phyloP scores from a whole-genome alignment of 2,797 vertebrate species.

The Philypnodon macrostomus region DNA sequence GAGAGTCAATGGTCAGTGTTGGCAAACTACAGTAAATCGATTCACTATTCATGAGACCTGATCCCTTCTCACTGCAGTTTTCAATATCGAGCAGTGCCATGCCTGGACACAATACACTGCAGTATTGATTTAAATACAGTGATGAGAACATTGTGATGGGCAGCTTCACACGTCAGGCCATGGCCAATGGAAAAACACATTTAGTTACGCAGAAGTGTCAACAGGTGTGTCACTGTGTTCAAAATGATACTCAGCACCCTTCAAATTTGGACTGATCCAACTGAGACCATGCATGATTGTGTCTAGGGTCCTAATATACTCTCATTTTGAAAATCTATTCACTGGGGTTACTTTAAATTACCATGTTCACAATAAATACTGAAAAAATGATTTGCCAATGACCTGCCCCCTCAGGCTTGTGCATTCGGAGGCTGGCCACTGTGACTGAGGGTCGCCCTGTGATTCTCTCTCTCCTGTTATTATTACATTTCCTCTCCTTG shows the following conservation, averaged over 20 bases:
- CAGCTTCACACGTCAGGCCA: slow-evolving; percentile 19
- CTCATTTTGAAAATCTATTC: slow-evolving; percentile 2
- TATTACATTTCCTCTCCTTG: slow-evolving; percentile 76
- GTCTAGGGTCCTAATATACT: slow-evolving; percentile 1
- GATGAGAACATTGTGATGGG: slow-evolving; percentile 20
- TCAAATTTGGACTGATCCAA: slow-evolving; percentile 31
- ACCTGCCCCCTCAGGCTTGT: slow-evolving; percentile 14
- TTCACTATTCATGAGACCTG: background rate
- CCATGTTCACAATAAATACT: background rate
- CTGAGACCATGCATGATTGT: slow-evolving; percentile 23
- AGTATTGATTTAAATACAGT: slow-evolving; percentile 36
- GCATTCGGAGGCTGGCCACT: slow-evolving; percentile 17
- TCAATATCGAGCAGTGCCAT: slow-evolving; percentile 23
- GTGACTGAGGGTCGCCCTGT: slow-evolving; percentile 46
- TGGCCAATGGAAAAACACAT: slow-evolving; percentile 45
- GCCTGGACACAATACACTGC: slow-evolving; percentile 30
- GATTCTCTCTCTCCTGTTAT: slow-evolving; percentile 68
- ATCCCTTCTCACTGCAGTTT: slow-evolving; percentile 12
- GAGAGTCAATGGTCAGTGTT: slow-evolving; percentile 2
- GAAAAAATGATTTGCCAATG: slow-evolving; percentile 21
- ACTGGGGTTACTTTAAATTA: too few relatives aligned
- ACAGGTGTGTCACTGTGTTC: slow-evolving; percentile 19
- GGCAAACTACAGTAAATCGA: slow-evolving; percentile 17
- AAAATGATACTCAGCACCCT: slow-evolving; percentile 13
- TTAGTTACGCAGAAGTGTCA: slow-evolving; percentile 13